These are phyloP conservation scores for Morelia viridis DNA, from an alignment of 2,797 vertebrate species.

Conservation along the genomic window DNA sequence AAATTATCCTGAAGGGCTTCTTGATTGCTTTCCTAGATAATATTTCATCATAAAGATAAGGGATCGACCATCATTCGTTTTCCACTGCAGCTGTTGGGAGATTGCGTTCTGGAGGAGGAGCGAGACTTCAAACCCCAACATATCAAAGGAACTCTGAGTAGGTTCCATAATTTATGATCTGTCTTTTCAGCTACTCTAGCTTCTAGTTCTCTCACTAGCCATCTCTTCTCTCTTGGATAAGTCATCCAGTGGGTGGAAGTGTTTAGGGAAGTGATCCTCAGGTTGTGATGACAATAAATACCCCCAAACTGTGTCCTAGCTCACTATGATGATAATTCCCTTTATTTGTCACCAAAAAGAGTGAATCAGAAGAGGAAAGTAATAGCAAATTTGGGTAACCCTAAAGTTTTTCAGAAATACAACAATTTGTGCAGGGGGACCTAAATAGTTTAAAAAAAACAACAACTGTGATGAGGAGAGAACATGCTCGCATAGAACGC, in stretches of 20 bases:
- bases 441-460: too few species aligned
- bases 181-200: background rate
- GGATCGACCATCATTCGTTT: constrained; percentile 34
- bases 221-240: background rate
- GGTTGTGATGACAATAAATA: background rate
- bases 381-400: background rate
- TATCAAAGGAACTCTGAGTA: constrained; percentile 34
- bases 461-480: background rate
- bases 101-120: constrained; percentile 19
- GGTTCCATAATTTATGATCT: background rate
- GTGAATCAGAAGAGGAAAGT: background rate
- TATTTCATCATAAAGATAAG: constrained; percentile 43
- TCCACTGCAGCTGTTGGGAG: constrained; percentile 33
- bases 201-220: background rate
- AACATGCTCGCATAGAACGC: background rate
- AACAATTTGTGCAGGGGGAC: background rate
- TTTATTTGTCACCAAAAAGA: background rate
- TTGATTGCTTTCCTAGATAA: constrained; percentile 11
- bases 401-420: background rate
- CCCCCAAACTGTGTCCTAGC: background rate
- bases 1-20: background rate
- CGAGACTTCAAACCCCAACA: background rate
- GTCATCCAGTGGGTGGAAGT: background rate
- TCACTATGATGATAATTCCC: background rate
- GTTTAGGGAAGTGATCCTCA: background rate